A percentile compares a stretch with the other conserved stretches of the same genome.
These are phyloP conservation scores for Lomographa bimaculata DNA, from an alignment of 2,888 invertebrate species.

Conservation along the genomic window DNA sequence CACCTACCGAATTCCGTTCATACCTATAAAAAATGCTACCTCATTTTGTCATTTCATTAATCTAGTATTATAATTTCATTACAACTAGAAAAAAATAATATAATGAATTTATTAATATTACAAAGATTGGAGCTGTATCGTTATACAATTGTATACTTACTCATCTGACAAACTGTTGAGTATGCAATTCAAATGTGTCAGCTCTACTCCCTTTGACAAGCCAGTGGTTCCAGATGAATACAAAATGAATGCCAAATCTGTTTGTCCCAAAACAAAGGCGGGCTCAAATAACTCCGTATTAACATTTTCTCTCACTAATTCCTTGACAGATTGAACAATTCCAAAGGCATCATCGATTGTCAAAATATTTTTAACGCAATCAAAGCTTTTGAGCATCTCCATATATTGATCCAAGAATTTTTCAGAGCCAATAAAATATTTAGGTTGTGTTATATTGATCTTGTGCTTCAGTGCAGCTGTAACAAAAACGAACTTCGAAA, in stretches of 20 bases:
- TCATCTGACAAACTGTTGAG: slow-evolving; percentile 54
- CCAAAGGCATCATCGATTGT: slow-evolving; percentile 47
- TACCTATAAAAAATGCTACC: too few species aligned
- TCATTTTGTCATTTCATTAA: too few species aligned
- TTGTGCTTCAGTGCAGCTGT: slow-evolving; percentile 86
- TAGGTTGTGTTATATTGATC: slow-evolving; percentile 85
- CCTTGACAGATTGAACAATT: slow-evolving; percentile 41
- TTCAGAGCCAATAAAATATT: slow-evolving; percentile 85
- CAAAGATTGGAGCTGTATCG: too few species aligned
- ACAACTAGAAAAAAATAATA: too few species aligned
- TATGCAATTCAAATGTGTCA: slow-evolving; percentile 84
- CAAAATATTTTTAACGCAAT: slow-evolving; percentile 51
- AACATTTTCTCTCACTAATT: slow-evolving; percentile 41
- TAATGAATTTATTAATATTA: too few species aligned
- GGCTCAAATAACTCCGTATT: slow-evolving; percentile 64
- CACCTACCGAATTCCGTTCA: too few species aligned
- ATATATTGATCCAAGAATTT: slow-evolving; percentile 67
- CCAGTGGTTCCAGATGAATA: slow-evolving; percentile 89
- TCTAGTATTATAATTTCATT: too few species aligned
- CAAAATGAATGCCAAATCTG: slow-evolving; percentile 69
- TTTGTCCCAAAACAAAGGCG: slow-evolving; percentile 64
- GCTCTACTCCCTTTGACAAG: slow-evolving; percentile 86
- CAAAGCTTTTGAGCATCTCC: slow-evolving; percentile 47
- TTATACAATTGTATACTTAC: slow-evolving; percentile 45
- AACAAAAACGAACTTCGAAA: slow-evolving; percentile 35